Conservation (phyloP, 2,797 vertebrate genomes). For the Phalloptychus januarius region DNA sequence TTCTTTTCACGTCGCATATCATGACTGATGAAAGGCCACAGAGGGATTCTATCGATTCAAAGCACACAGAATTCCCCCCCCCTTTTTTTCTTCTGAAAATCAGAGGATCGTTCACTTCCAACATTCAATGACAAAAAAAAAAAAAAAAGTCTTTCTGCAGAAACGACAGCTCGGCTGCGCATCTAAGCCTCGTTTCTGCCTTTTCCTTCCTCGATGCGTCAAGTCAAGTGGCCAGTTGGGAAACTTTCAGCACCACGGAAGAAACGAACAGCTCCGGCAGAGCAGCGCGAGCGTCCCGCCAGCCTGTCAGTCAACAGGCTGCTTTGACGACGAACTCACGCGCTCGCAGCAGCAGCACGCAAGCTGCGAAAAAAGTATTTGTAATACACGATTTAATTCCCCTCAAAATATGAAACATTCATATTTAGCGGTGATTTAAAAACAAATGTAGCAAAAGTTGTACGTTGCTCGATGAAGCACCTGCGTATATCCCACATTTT, state of each 20-base stretch:
- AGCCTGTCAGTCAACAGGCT: slow-evolving; percentile 60
- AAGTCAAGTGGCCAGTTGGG: slow-evolving; percentile 39
- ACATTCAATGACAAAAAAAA: slow-evolving; percentile 2
- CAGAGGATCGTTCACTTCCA: slow-evolving; percentile 1
- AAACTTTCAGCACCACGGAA: slow-evolving; percentile 81
- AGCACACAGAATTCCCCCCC: slow-evolving; percentile 32
- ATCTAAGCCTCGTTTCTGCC: neutral
- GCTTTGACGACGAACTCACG: slow-evolving; percentile 37
- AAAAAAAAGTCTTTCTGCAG: neutral
- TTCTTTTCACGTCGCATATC: neutral
- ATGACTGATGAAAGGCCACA: neutral
- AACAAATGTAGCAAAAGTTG: neutral
- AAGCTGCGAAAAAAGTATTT: slow-evolving; percentile 1
- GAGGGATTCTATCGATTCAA: slow-evolving; percentile 21
- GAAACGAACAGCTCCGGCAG: slow-evolving; percentile 68
- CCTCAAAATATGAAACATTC: neutral
- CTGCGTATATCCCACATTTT: slow-evolving; percentile 6
- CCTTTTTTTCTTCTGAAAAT: slow-evolving; percentile 14
- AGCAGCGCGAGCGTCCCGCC: slow-evolving; percentile 34
- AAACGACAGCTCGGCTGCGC: neutral
- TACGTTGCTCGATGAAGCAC: slow-evolving; percentile 17
- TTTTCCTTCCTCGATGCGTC: slow-evolving; percentile 8
- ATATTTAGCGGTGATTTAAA: too few relatives aligned
- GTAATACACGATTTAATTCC: neutral
- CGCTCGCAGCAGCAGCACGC: slow-evolving; percentile 21